Evolutionary conservation across 2,888 invertebrate genomes (phyloP), one percentile per base, ranked within the genome.

Genomic region (Disparrhopalites patrizii): DNA sequence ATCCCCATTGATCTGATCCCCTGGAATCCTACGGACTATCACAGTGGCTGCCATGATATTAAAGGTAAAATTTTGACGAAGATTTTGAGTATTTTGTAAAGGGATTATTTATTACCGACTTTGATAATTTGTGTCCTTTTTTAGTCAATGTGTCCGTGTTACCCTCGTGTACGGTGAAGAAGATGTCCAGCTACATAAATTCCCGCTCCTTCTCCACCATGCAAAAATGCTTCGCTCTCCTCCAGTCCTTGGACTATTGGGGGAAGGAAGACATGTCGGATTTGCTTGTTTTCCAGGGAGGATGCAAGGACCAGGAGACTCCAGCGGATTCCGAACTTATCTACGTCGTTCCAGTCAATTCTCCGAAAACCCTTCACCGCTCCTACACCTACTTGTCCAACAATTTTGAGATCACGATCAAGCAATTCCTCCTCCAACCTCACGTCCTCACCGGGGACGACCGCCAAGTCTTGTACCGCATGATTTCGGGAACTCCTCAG

Each of bases 371-470:
- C 36, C 60, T 55, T 28, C 23, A 36, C 20, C 40, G 65, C 55
- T 31, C 55, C 18, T 68, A 52, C 40, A 43, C 60, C 27, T 65
- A 67, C 25, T 25, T 70, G 5, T 56, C 54, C n/a, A 58, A 50
- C 20, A 70, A 71, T 31, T 75, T 75, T 66, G 75, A 75, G 65
- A 69, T 67, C 7, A 40, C 69, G n/a, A 70, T 75, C 47, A 74
- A 71, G 52, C 71, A 75, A 64, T 51, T 73, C 15, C 64, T 75
- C 55, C 60, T 60, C 13, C 66, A 67, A 8, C 68, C 68, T 8
- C 58, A 68, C 8, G 18, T 75, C n/a, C 55, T 75, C 31, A 68
- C 62, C 33, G 68, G 67, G n/a, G 68, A 68, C 40, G 75, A 75
- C 52, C 69, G 69, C 23, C 70, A 70, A 51, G 70, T 73, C 15